phyloP scores from a whole-genome alignment of 2,797 vertebrate genomes.

The Xiphophorus birchmanni region DNA sequence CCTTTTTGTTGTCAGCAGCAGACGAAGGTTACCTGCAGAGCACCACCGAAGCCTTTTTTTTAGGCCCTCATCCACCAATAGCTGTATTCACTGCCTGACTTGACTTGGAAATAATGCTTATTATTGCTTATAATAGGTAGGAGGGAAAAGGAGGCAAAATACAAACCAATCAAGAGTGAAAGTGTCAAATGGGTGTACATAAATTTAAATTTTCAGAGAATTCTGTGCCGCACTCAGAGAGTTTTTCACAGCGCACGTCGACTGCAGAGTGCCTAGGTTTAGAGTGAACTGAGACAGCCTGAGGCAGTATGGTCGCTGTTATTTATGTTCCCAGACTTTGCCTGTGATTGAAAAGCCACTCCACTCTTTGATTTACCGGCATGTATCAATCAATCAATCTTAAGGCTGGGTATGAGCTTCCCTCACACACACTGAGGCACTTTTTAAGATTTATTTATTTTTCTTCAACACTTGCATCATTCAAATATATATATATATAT shows the following conservation, averaged over 20 bases:
- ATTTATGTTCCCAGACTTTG: constrained; percentile 68
- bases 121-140: constrained; percentile 68
- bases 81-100: constrained; percentile 49
- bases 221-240: constrained; percentile 38
- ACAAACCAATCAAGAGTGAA: constrained; percentile 68
- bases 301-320: constrained; percentile 53
- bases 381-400: constrained; percentile 64
- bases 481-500: constrained; percentile 14
- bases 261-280: constrained; percentile 53
- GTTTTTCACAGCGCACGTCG: constrained; percentile 17
- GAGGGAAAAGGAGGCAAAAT: constrained; percentile 58
- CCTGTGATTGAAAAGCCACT: constrained; percentile 62
- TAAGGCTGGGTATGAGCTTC: constrained; percentile 21
- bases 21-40: constrained; percentile 51
- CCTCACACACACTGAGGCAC: constrained; percentile 15
- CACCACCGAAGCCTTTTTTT: constrained; percentile 48
- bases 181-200: constrained; percentile 71
- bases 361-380: constrained; percentile 59
- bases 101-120: constrained; percentile 66
- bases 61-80: constrained; percentile 52
- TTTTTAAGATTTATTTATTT: constrained; percentile 17
- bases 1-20: constrained; percentile 43
- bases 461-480: constrained; percentile 21
- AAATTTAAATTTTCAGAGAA: constrained; percentile 65
- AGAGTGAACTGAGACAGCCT: constrained; percentile 47